Evolutionary conservation across 92 coral and sea anemone species (phyloP).

Genomic region (Phenganax marumi): DNA sequence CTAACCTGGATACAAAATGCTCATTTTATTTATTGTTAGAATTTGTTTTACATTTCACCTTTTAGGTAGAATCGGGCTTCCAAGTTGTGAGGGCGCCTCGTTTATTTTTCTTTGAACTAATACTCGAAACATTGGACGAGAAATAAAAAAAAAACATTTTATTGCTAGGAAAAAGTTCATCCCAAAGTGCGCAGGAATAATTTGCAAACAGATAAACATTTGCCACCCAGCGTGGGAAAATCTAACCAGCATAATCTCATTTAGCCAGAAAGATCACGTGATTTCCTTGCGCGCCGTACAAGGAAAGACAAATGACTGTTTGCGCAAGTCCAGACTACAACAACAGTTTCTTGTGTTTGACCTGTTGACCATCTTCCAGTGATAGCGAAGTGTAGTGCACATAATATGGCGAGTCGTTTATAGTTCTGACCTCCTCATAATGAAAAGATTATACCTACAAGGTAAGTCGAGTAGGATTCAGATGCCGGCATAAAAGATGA

Average conservation of each 20-base stretch:
- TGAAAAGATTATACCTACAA: background rate
- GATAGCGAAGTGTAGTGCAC: background rate
- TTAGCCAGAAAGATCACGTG: background rate
- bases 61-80: too few species aligned
- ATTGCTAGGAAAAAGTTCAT: too few species aligned
- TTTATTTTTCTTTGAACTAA: too few species aligned
- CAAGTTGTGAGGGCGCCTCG: too few species aligned
- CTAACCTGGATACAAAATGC: too few species aligned
- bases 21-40: too few species aligned
- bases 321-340: constrained; percentile 8
- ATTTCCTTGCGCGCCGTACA: constrained; percentile 7
- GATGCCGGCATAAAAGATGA: too few species aligned
- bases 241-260: background rate
- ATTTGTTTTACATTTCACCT: too few species aligned
- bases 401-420: background rate
- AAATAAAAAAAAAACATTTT: too few species aligned
- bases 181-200: too few species aligned
- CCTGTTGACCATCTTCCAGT: background rate
- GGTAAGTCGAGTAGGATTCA: background rate
- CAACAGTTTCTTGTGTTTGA: background rate
- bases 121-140: too few species aligned
- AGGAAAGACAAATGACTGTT: background rate
- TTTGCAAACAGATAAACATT: background rate
- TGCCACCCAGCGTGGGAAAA: background rate
- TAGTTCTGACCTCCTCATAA: background rate